A percentile compares a stretch with the other conserved stretches of the same genome.
These are phyloP conservation scores for Caenorhabditis briggsae DNA, from an alignment of 1,140 invertebrate species.

Conservation along the genomic window DNA sequence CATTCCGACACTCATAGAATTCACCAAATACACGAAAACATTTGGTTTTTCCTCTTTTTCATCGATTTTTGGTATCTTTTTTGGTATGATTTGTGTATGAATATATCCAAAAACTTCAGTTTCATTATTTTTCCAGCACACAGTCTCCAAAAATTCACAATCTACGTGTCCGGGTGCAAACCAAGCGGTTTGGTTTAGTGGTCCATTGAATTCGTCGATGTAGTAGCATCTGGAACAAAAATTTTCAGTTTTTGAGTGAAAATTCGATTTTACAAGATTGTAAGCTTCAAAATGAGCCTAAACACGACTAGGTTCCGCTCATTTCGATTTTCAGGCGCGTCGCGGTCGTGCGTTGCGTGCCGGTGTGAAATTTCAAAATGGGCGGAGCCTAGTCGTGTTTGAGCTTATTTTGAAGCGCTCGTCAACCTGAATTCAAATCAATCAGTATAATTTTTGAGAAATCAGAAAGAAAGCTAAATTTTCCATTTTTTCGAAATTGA, in stretches of 20 bases:
- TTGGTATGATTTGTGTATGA: slow-evolving; percentile 17
- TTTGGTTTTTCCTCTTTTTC: not conserved
- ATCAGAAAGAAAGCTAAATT: too few species aligned
- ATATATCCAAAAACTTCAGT: not conserved
- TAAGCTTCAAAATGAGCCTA: not conserved
- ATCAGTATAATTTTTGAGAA: too few species aligned
- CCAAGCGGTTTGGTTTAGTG: not conserved
- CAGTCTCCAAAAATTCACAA: slow-evolving; percentile 23
- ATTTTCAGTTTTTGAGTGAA: not conserved
- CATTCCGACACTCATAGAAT: not conserved
- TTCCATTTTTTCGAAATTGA: too few species aligned
- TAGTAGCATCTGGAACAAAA: not conserved
- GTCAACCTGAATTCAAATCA: too few species aligned
- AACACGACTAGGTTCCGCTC: not conserved
- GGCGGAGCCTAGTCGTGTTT: too few species aligned
- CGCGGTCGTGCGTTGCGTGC: too few species aligned
- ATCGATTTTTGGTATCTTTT: not conserved
- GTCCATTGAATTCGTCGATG: not conserved
- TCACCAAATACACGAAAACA: not conserved
- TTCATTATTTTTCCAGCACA: not conserved
- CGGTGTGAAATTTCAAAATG: too few species aligned
- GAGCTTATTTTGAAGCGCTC: too few species aligned
- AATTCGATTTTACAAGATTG: not conserved
- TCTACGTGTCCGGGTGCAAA: not conserved
- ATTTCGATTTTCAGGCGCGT: too few species aligned